Percentiles rank a stretch among this genome's conserved stretches.
Evolutionary conservation across 1,140 invertebrate species (phyloP).

Genomic region (Dreissena polymorpha): DNA sequence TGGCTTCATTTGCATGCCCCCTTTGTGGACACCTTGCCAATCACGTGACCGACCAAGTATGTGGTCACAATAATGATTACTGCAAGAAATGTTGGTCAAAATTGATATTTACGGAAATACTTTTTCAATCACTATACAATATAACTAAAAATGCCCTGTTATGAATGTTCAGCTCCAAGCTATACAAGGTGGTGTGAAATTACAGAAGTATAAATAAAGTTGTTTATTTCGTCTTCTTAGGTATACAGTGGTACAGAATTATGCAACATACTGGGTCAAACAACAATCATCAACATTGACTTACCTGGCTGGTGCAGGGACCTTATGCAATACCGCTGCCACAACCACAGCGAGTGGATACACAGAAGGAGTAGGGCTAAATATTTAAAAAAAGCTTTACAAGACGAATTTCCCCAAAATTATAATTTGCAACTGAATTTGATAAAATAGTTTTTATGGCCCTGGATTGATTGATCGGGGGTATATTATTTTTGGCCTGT

Average conservation of each 20-base stretch:
- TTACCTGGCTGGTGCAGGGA: background rate
- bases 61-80: too few relatives aligned
- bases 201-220: background rate
- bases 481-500: background rate
- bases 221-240: slow-evolving; percentile 7
- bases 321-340: background rate
- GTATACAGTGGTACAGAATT: slow-evolving; percentile 18
- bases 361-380: background rate
- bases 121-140: background rate
- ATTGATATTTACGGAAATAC: background rate
- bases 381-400: background rate
- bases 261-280: slow-evolving; percentile 23
- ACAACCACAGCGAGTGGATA: background rate
- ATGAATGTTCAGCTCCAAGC: background rate
- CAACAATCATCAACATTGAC: background rate
- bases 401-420: background rate
- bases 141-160: background rate
- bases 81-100: background rate
- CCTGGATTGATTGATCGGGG: too few relatives aligned
- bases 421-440: background rate
- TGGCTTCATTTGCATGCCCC: too few relatives aligned
- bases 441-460: background rate
- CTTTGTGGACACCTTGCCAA: too few relatives aligned
- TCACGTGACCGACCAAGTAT: too few relatives aligned
- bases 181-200: background rate